These are phyloP conservation scores for Diloba caeruleocephala DNA, from an alignment of 2,888 invertebrate species.

Conservation along the genomic window DNA sequence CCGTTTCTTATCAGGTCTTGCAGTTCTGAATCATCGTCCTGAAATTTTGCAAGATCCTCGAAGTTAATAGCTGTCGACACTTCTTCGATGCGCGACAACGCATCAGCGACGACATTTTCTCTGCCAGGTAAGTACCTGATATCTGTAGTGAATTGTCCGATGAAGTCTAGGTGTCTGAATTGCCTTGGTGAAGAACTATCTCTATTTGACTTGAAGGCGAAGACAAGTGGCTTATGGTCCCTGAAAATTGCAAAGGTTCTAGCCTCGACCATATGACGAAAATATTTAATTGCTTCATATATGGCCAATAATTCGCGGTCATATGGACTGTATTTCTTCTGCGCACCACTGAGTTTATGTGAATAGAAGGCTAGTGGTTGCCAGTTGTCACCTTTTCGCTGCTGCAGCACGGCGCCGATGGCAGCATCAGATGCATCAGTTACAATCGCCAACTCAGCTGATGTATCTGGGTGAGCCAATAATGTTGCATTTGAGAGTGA, in stretches of 20 bases:
- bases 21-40: background rate
- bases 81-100: background rate
- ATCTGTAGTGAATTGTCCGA: background rate
- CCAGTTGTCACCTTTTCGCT: background rate
- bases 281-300: slow-evolving; percentile 12
- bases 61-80: background rate
- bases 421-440: slow-evolving; percentile 5
- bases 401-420: slow-evolving; percentile 7
- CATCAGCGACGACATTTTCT: background rate
- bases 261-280: slow-evolving; percentile 5
- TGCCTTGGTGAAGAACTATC: background rate
- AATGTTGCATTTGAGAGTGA: background rate
- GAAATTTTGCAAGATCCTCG: background rate
- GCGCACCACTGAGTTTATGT: slow-evolving; percentile 1
- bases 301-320: background rate
- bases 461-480: background rate
- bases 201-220: slow-evolving; percentile 3
- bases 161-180: background rate
- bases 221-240: slow-evolving; percentile 11
- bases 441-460: background rate
- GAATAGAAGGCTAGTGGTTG: slow-evolving; percentile 7
- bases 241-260: slow-evolving; percentile 4
- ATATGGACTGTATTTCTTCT: background rate
- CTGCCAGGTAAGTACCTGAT: background rate
- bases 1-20: background rate